Evolutionary conservation across 92 coral and sea anemone genomes (phyloP), one percentile per base, ranked within the genome.

Genomic region (Umimayanthus chanpuru): DNA sequence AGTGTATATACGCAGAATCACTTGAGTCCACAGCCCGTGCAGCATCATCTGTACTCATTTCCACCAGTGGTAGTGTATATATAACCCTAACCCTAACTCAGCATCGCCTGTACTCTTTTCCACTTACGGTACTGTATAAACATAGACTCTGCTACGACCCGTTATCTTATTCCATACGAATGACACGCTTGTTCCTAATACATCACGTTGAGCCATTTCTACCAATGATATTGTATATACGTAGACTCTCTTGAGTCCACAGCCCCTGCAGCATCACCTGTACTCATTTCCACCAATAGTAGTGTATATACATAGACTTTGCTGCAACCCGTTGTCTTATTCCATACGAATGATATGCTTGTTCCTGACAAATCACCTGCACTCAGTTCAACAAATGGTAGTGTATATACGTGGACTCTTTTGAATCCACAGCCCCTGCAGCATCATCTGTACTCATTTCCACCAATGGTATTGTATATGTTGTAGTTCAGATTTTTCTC

Each of bases 361-460:
- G 44, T 41, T 41, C 44, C 44, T 3, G n/a, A n/a, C n/a, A n/a
- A n/a, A n/a, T 91, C 94, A 94, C 89, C 76, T 66, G 39, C 64
- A 76, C 66, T 44, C 28, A 9, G 50, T 21, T 44, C 72, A 39
- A 77, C 73, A 11, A 80, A 77, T 50, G 83, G 81, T 86, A 76
- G 9, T 23, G 50, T 47, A 11, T 47, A 5, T 47, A 47, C 50
- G 11, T 6, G 8, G 50, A 47, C 50, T 47, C 61, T 85, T 0
- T 15, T 86, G 61, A 94, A 70, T 80, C 95, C 98, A 0, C 94
- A 93, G 80, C 98, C 98, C 20, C 50, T 89, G 4, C 95, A 94
- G 4, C 95, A 94, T 84, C 88, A 92, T 55, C 30, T 88, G 40
- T 32, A 32, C 36, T 32, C 36, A 32, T 32, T 32, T 32, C 36